Conservation (phyloP, 2,113 vertebrate species). For the Hirundichthys speculiger region DNA sequence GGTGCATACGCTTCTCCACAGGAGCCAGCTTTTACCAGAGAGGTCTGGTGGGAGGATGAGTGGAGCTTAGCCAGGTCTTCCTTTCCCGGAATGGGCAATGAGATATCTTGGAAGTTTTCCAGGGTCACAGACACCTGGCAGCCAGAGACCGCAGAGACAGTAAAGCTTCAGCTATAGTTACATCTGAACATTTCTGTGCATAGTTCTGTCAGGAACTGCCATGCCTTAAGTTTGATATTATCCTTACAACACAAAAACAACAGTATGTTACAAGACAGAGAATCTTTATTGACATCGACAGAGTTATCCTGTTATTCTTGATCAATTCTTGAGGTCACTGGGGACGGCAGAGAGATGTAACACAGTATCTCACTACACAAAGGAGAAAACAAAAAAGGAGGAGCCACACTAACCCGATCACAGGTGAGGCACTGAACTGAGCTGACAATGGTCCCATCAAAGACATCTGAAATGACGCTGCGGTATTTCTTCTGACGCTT, state of each 20-base stretch:
- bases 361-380: no score
- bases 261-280: not conserved
- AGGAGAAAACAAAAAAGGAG: not conserved
- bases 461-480: conserved; percentile 96
- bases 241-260: not conserved
- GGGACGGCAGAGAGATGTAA: not conserved
- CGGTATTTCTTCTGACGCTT: conserved; percentile 93
- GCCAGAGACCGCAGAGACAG: conserved; percentile 19
- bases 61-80: conserved; percentile 98
- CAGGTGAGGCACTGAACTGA: conserved; percentile 98
- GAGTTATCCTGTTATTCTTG: no score
- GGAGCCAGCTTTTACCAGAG: conserved; percentile 93
- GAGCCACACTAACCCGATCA: conserved; percentile 89
- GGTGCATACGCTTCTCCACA: conserved; percentile 96
- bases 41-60: conserved; percentile 93
- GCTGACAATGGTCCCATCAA: conserved; percentile 96
- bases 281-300: no score
- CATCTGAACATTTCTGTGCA: not conserved
- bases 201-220: not conserved
- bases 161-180: not conserved
- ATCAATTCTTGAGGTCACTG: not conserved
- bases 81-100: conserved; percentile 97
- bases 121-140: conserved; percentile 92
- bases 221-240: not conserved
- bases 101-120: conserved; percentile 99